These are phyloP conservation scores for Micromesistius poutassou DNA, from an alignment of 2,797 vertebrate species.

Conservation along the genomic window DNA sequence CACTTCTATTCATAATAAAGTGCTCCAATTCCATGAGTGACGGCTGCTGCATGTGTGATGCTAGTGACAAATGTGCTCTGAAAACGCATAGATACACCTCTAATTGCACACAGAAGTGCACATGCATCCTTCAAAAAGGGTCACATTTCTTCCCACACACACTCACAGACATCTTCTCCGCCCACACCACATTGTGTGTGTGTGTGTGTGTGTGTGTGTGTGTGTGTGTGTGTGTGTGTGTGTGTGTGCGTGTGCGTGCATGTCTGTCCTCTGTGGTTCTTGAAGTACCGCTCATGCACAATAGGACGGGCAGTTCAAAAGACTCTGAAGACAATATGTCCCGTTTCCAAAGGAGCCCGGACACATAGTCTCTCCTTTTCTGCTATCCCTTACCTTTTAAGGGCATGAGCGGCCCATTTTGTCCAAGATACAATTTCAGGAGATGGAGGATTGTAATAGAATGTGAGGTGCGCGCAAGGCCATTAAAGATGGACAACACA, in stretches of 20 bases:
- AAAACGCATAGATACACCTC: not conserved
- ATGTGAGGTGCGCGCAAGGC: not conserved
- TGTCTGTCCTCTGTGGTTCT: constrained; percentile 56
- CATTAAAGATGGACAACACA: no score
- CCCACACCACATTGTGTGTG: constrained; percentile 24
- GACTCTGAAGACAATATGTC: constrained; percentile 44
- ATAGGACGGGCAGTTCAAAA: constrained; percentile 57
- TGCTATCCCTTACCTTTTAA: not conserved
- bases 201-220: constrained; percentile 17
- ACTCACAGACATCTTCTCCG: constrained; percentile 12
- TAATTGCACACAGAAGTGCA: not conserved
- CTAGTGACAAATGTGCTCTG: no score
- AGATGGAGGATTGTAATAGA: not conserved
- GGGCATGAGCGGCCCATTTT: not conserved
- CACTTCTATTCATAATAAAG: no score
- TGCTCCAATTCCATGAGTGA: no score
- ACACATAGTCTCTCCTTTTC: not conserved
- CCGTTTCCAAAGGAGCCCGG: not conserved
- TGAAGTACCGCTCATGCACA: constrained; percentile 54
- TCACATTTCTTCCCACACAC: not conserved
- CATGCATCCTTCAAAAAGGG: not conserved
- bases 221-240: constrained; percentile 7
- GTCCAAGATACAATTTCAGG: not conserved
- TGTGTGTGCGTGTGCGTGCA: constrained; percentile 14
- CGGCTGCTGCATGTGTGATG: no score